Evolutionary conservation across 2,888 invertebrate genomes (phyloP).

Genomic region (Latheticus oryzae): DNA sequence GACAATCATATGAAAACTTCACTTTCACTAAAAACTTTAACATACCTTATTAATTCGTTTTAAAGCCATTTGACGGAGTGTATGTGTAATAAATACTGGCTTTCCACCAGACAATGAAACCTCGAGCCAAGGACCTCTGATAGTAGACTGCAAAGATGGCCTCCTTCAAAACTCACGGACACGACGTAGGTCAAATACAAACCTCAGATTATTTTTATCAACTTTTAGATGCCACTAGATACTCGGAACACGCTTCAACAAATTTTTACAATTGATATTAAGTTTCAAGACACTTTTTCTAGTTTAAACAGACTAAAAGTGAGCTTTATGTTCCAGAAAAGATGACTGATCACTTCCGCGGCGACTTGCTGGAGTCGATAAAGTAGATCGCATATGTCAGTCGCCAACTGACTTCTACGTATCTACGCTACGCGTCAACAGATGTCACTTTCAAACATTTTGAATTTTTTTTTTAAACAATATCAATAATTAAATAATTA

Average conservation of each 20-base stretch:
- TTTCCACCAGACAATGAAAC: constrained; percentile 85
- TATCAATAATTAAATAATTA: too few relatives aligned
- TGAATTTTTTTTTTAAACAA: too few relatives aligned
- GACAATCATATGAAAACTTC: constrained; percentile 46
- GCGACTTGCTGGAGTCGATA: constrained; percentile 45
- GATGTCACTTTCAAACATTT: too few relatives aligned
- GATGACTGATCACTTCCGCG: constrained; percentile 66
- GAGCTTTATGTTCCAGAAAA: constrained; percentile 58
- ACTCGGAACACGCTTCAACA: constrained; percentile 44
- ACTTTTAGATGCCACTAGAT: constrained; percentile 39
- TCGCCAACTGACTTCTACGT: too few relatives aligned
- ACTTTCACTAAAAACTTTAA: constrained; percentile 63
- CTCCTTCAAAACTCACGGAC: constrained; percentile 81
- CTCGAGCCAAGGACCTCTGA: constrained; percentile 87
- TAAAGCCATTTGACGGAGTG: constrained; percentile 88
- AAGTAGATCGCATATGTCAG: constrained; percentile 25
- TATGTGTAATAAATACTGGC: constrained; percentile 79
- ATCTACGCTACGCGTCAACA: too few relatives aligned
- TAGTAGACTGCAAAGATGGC: constrained; percentile 89
- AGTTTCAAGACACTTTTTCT: constrained; percentile 7
- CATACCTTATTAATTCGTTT: constrained; percentile 97
- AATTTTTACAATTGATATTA: constrained; percentile 47
- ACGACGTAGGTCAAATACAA: constrained; percentile 75
- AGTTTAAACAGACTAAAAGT: constrained; percentile 35
- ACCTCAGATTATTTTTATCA: constrained; percentile 45